Percentiles rank a stretch among this genome's conserved stretches.
Evolutionary conservation across 2,797 vertebrate genomes (phyloP).

Genomic region (Sebastes alutus): DNA sequence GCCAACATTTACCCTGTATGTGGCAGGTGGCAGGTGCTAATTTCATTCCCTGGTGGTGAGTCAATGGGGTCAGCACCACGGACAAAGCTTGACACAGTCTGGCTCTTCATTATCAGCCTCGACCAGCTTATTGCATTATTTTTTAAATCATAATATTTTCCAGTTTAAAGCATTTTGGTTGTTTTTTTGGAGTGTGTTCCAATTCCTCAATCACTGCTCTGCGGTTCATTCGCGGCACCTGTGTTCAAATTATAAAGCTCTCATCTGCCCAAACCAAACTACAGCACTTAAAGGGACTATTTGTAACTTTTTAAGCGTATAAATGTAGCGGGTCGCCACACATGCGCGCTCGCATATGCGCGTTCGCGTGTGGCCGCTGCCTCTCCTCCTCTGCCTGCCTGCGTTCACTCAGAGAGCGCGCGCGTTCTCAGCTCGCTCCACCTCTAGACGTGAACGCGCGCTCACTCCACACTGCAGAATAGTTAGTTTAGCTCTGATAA

Average conservation of each 20-base stretch:
- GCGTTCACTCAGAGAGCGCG: no score
- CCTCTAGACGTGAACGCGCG: no score
- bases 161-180: background rate
- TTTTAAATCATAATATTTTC: background rate
- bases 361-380: no score
- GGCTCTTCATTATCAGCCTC: background rate
- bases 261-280: background rate
- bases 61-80: background rate
- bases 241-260: background rate
- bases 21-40: no score
- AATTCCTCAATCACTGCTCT: background rate
- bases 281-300: background rate
- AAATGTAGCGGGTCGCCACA: no score
- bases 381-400: no score
- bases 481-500: no score
- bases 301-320: no score
- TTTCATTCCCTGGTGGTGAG: background rate
- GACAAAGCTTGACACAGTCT: background rate
- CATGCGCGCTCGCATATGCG: no score
- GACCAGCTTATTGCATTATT: background rate
- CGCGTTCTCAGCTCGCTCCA: no score
- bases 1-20: no score
- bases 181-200: background rate
- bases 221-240: background rate
- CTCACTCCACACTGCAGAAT: no score